These are phyloP conservation scores for Hippolais icterina DNA, from an alignment of 2,113 vertebrate species.

Conservation along the genomic window DNA sequence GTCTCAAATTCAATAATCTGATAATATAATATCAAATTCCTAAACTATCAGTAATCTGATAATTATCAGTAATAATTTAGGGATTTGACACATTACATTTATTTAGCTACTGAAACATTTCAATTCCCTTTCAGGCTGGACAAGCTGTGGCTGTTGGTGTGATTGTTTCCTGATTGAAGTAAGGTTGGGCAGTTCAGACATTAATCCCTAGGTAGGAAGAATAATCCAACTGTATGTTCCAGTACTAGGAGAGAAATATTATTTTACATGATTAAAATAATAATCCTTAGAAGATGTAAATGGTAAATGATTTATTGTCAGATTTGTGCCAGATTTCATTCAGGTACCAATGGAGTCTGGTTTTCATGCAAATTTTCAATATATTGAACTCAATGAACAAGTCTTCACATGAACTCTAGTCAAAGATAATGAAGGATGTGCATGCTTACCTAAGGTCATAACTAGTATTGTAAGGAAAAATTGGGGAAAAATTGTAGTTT, in stretches of 20 bases:
- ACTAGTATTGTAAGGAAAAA: not conserved
- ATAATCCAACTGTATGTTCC: not conserved
- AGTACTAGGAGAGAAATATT: not conserved
- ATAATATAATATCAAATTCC: not conserved
- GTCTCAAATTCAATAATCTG: not conserved
- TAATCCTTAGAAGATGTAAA: not conserved
- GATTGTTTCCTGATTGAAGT: not conserved
- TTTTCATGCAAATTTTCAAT: not conserved
- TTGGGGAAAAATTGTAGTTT: not conserved
- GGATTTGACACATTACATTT: not conserved
- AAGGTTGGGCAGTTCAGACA: not conserved
- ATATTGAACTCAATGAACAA: not conserved
- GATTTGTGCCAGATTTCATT: not conserved
- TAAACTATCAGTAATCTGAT: not conserved
- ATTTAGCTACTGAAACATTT: not conserved
- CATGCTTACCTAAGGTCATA: not conserved
- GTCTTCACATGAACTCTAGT: not conserved
- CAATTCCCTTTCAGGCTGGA: not conserved
- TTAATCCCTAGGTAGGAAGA: not conserved
- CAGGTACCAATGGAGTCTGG: not conserved
- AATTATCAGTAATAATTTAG: not conserved
- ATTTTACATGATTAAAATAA: not conserved
- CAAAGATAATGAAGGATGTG: not conserved
- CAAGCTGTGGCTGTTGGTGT: not conserved
- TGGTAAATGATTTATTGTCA: not conserved